These are phyloP conservation scores for Tridacna gigas DNA, from an alignment of 2,888 invertebrate species.

Conservation along the genomic window DNA sequence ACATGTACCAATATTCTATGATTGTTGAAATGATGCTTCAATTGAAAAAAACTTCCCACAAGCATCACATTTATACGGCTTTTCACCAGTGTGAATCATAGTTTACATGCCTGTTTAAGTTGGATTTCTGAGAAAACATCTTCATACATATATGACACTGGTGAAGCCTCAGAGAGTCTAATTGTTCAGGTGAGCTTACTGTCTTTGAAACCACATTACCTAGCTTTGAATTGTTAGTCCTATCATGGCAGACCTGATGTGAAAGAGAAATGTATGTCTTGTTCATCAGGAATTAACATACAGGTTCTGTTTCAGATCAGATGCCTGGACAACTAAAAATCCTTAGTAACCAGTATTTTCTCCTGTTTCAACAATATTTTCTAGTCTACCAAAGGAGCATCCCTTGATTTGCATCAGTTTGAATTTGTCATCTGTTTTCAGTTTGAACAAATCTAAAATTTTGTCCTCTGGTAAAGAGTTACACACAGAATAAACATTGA, in stretches of 20 bases:
- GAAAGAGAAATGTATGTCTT: conserved; percentile 10
- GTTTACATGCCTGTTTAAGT: not conserved
- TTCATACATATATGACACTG: conserved; percentile 10
- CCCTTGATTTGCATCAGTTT: too few species aligned
- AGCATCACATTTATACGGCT: conserved; percentile 17
- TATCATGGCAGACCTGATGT: not conserved
- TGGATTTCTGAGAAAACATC: not conserved
- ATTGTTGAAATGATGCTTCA: not conserved
- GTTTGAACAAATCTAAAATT: too few species aligned
- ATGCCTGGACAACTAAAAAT: too few species aligned
- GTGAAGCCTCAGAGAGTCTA: not conserved
- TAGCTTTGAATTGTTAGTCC: not conserved
- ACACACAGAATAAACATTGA: too few species aligned
- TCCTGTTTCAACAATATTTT: too few species aligned
- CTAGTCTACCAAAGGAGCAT: too few species aligned
- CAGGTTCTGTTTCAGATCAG: conserved; percentile 3
- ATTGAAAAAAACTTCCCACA: conserved; percentile 11
- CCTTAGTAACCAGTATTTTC: not conserved
- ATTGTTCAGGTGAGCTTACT: too few species aligned
- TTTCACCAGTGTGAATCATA: conserved; percentile 19
- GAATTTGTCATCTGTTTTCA: too few species aligned
- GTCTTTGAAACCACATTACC: not conserved
- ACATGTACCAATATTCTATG: not conserved
- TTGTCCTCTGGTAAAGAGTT: too few species aligned
- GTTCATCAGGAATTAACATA: too few species aligned